phyloP scores from a whole-genome alignment of 92 coral and sea anemone genomes.

The Zoanthus sociatus region DNA sequence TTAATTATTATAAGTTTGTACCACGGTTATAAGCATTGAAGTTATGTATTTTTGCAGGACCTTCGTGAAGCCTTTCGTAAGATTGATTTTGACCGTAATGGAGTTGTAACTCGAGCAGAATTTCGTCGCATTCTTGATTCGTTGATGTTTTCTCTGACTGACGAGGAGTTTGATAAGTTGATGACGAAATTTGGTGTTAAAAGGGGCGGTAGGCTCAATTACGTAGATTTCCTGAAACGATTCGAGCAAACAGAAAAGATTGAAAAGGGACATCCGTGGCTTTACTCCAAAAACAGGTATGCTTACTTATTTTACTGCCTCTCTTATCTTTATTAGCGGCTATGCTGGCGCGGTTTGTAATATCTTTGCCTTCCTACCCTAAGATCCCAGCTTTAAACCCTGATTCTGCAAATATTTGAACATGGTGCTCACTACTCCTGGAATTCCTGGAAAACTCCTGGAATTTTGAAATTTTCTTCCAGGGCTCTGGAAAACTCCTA shows the following conservation, averaged over 20 bases:
- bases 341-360: no score
- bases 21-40: no score
- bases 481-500: no score
- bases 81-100: constrained; percentile 92
- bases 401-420: no score
- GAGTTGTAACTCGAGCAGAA: constrained; percentile 82
- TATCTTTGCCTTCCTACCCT: no score
- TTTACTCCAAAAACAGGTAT: constrained; percentile 85
- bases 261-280: constrained; percentile 96
- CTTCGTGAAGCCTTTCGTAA: constrained; percentile 94
- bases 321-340: not conserved
- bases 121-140: constrained; percentile 93
- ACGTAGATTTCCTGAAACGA: constrained; percentile 86
- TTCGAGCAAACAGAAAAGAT: constrained; percentile 90
- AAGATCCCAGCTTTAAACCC: no score
- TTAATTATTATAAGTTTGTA: no score
- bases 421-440: no score
- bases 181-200: constrained; percentile 78
- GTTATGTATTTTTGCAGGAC: constrained; percentile 59
- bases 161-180: constrained; percentile 92
- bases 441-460: no score
- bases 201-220: constrained; percentile 88
- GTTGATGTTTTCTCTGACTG: constrained; percentile 82
- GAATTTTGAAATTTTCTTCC: no score
- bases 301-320: not conserved